phyloP scores from a whole-genome alignment of 2,888 invertebrate species.

The Liodrosophila aerea region DNA sequence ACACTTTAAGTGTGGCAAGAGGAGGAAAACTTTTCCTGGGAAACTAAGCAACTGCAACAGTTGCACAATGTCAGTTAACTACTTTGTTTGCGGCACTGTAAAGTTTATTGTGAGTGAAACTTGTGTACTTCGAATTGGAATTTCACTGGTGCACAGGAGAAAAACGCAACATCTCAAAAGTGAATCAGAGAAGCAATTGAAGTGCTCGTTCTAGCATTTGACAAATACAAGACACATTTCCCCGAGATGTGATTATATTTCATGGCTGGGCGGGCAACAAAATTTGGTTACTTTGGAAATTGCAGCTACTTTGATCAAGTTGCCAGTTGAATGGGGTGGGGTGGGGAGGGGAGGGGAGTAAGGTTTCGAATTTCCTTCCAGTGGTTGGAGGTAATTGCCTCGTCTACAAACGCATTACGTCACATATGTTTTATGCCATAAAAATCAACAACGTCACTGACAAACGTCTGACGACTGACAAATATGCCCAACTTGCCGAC shows the following conservation, averaged over 20 bases:
- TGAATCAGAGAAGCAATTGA: slow-evolving; percentile 25
- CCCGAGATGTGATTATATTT: slow-evolving; percentile 46
- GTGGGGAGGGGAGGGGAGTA: neutral
- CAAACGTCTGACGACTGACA: slow-evolving; percentile 51
- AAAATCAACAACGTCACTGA: slow-evolving; percentile 52
- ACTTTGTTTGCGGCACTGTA: slow-evolving; percentile 9
- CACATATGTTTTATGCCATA: slow-evolving; percentile 33
- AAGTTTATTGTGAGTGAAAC: slow-evolving; percentile 17
- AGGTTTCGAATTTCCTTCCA: neutral
- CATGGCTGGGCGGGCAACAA: slow-evolving; percentile 21
- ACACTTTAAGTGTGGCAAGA: slow-evolving; percentile 14
- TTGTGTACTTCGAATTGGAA: slow-evolving; percentile 22
- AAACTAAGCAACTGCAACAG: slow-evolving; percentile 5
- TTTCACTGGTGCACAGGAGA: slow-evolving; percentile 17
- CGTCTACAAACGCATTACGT: slow-evolving; percentile 33
- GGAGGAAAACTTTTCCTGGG: neutral
- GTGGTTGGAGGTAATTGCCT: slow-evolving; percentile 23
- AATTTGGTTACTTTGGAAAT: slow-evolving; percentile 14
- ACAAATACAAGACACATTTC: slow-evolving; percentile 6
- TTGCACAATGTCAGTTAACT: slow-evolving; percentile 19
- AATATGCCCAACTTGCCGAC: slow-evolving; percentile 41
- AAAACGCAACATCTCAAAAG: slow-evolving; percentile 34
- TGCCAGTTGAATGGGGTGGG: slow-evolving; percentile 1
- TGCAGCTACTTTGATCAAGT: slow-evolving; percentile 38
- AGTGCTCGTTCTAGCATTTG: slow-evolving; percentile 25